These are phyloP conservation scores for Griposia aprilina DNA, from an alignment of 2,888 invertebrate species.

Conservation along the genomic window DNA sequence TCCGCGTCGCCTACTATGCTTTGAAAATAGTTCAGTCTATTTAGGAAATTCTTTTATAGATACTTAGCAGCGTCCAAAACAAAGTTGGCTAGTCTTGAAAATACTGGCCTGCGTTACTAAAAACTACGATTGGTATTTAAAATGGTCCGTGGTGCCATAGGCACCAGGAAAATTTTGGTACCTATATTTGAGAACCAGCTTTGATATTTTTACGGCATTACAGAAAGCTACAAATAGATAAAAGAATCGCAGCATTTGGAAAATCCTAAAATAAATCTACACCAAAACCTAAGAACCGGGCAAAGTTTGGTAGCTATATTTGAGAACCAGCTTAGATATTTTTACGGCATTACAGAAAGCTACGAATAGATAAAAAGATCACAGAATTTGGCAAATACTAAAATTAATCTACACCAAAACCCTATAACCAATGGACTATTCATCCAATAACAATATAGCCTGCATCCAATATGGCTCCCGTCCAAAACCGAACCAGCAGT, in stretches of 20 bases:
- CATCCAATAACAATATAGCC: conserved; percentile 80
- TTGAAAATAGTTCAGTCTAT: background rate
- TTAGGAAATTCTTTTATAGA: background rate
- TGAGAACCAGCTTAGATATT: background rate
- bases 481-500: conserved; percentile 69
- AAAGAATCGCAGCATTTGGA: background rate
- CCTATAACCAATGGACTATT: conserved; percentile 68
- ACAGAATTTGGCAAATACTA: too few species aligned
- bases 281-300: too few species aligned
- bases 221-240: background rate
- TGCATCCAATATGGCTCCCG: conserved; percentile 80
- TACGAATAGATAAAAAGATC: background rate
- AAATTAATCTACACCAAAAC: conserved; percentile 65
- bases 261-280: too few species aligned
- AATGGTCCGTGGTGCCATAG: background rate
- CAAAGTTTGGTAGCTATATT: background rate
- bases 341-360: background rate
- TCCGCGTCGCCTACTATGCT: background rate
- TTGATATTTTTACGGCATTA: background rate
- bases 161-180: background rate
- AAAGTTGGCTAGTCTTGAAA: background rate
- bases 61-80: background rate
- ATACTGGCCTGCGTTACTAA: background rate
- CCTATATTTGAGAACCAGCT: background rate
- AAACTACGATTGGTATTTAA: background rate